phyloP scores from a whole-genome alignment of 2,888 invertebrate genomes.

The Melanostoma mellinum region DNA sequence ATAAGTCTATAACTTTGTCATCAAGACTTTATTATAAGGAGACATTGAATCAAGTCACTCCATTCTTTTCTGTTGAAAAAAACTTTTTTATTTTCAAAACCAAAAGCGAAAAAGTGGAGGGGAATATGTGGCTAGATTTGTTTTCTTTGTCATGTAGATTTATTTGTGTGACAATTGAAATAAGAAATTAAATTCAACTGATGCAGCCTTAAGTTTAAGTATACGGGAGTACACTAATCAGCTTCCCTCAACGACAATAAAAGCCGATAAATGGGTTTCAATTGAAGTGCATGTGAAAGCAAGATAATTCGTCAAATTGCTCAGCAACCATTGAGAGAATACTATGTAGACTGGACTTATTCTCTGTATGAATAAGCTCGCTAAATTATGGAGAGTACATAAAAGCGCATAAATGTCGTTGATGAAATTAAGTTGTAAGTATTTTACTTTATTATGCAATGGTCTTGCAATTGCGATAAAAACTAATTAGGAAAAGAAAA shows the following conservation, averaged over 20 bases:
- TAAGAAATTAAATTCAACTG: too few species aligned
- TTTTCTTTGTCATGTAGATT: too few species aligned
- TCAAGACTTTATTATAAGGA: too few species aligned
- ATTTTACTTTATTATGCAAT: conserved; percentile 29
- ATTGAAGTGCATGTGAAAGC: conserved; percentile 66
- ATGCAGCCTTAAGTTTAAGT: too few species aligned
- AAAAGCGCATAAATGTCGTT: conserved; percentile 33
- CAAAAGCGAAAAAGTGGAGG: too few species aligned
- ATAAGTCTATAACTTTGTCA: too few species aligned
- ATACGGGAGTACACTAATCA: conserved; percentile 34
- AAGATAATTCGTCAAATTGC: conserved; percentile 61
- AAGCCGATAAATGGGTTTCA: conserved; percentile 54
- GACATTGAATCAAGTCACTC: too few species aligned
- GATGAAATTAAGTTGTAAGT: not conserved
- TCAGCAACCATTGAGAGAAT: conserved; percentile 14
- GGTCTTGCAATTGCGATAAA: conserved; percentile 10
- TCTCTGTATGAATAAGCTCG: conserved; percentile 28
- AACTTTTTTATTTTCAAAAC: too few species aligned
- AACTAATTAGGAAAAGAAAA: conserved; percentile 8
- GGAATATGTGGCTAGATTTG: too few species aligned
- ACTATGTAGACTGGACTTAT: conserved; percentile 13
- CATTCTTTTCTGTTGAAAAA: too few species aligned
- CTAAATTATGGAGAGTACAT: conserved; percentile 24
- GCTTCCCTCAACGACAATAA: conserved; percentile 48
- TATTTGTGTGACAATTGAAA: too few species aligned